Base-by-base conservation (phyloP, 2,113 vertebrate species). In the Uropsilus gracilis region DNA sequence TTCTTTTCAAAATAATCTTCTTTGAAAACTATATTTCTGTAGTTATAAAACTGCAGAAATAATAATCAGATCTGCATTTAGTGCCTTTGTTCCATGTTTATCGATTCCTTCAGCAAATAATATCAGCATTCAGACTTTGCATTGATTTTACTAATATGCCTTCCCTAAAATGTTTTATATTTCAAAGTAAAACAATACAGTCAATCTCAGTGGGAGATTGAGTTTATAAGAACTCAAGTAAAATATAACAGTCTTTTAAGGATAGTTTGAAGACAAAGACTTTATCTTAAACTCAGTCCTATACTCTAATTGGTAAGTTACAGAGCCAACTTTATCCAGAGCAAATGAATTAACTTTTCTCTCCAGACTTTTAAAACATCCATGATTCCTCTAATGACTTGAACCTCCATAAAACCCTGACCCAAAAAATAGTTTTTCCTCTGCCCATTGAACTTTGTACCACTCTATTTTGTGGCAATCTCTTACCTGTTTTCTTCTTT, bases 81-180 rank as follows among this genome's bases (percentile, higher is more conserved):
- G 42, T 95, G 48, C 76, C 68, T 71, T 83, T 50, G 30, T 22
- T 75, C 44, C 8, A 8, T 85, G n/a, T 88, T 93, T 50, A 75
- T 63, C 66, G 28, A 46, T 63, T 55, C 12, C 26, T 91, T 91
- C 75, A 26, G 13, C 20, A 7, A 93, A 91, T 26, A 80, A 0
- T 68, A 59, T 84, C 39, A 78, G 7, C 42, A 83, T 90, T 89
- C 82, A 93, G n/a, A n/a, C n/a, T n/a, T n/a, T n/a, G n/a, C n/a
- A n/a, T n/a, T n/a, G n/a, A n/a, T n/a, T n/a, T n/a, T n/a, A n/a
- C n/a, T n/a, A n/a, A n/a, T n/a, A n/a, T n/a, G n/a, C n/a, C n/a
- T n/a, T n/a, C n/a, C n/a, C n/a, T n/a, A n/a, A 20, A 95, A 57
- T 89, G 68, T 59, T 75, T 64, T 81, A 10, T 16, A 61, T 77